phyloP scores from a whole-genome alignment of 2,888 invertebrate species.

The Pheosia tremula region DNA sequence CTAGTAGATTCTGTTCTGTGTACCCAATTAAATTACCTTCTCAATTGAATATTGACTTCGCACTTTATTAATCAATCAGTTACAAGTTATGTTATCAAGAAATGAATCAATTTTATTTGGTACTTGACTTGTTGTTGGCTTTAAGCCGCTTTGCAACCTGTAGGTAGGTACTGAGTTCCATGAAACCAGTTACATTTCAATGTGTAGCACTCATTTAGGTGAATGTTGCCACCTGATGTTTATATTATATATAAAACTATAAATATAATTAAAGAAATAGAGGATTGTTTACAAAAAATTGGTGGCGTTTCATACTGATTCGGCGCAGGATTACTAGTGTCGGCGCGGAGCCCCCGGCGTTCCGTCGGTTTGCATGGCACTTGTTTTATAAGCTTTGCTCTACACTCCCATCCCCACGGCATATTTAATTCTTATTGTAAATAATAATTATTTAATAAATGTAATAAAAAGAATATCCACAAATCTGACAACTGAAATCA shows the following conservation, averaged over 20 bases:
- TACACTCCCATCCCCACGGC: slow-evolving; percentile 73
- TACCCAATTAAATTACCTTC: no score
- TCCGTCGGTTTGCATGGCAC: slow-evolving; percentile 53
- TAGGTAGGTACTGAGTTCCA: no score
- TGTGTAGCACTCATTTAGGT: no score
- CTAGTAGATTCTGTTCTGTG: no score
- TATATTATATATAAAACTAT: neutral
- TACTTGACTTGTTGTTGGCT: no score
- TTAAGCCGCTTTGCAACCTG: no score
- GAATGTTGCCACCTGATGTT: no score
- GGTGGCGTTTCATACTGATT: slow-evolving; percentile 57
- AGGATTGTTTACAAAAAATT: slow-evolving; percentile 50
- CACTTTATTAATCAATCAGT: no score
- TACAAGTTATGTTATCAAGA: no score
- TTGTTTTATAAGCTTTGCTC: slow-evolving; percentile 63
- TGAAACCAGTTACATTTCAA: no score
- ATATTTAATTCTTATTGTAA: slow-evolving; percentile 29
- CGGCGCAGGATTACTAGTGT: slow-evolving; percentile 52
- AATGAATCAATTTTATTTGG: no score
- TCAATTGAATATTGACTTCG: no score
- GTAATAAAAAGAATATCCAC: slow-evolving; percentile 1
- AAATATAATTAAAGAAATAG: neutral
- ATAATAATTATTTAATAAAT: slow-evolving; percentile 1
- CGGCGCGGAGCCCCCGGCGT: slow-evolving; percentile 35
- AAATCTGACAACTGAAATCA: slow-evolving; percentile 1